Evolutionary conservation across 1,140 invertebrate genomes (phyloP), one percentile per base, ranked within the genome.

Genomic region (Sycophaga agraensis): DNA sequence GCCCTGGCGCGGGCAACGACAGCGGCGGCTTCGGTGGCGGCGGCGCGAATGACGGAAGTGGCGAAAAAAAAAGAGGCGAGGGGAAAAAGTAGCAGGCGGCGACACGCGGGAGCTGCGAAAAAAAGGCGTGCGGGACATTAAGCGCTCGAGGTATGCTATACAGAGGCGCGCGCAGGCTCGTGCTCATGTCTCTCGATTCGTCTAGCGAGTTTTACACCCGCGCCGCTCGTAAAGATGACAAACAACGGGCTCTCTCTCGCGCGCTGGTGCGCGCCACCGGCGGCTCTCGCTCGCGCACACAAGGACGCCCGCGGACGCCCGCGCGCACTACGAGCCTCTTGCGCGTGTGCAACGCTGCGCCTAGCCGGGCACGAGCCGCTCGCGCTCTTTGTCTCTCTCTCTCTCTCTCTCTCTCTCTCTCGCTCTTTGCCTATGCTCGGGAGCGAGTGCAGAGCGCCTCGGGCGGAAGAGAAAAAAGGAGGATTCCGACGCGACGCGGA

Each of bases 301-400:
- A n/a, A 14, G 8, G n/a, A 16, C 45, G n/a, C 62, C 62, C 62
- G 61, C 57, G 62, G 42, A 59, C 58, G 57, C 39, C 46, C 58
- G 59, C 51, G 53, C 55, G 64, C 63, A 60, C 54, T 59, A 37
- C 48, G 53, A n/a, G n/a, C n/a, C n/a, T n/a, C n/a, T n/a, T n/a
- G n/a, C n/a, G n/a, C n/a, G n/a, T n/a, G n/a, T n/a, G n/a, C n/a
- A n/a, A n/a, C n/a, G n/a, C n/a, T n/a, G n/a, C n/a, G n/a, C n/a
- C n/a, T n/a, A n/a, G n/a, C n/a, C n/a, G n/a, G 31, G 61, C 50
- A 51, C 63, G 61, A 61, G 51, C 58, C 59, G 58, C 28, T 50
- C 19, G 65, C 65, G 59, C 7, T n/a, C n/a, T n/a, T n/a, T n/a
- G n/a, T n/a, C n/a, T n/a, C n/a, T n/a, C n/a, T n/a, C n/a, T n/a